phyloP scores from a whole-genome alignment of 2,113 vertebrate genomes.

The Spheniscus mendiculus region DNA sequence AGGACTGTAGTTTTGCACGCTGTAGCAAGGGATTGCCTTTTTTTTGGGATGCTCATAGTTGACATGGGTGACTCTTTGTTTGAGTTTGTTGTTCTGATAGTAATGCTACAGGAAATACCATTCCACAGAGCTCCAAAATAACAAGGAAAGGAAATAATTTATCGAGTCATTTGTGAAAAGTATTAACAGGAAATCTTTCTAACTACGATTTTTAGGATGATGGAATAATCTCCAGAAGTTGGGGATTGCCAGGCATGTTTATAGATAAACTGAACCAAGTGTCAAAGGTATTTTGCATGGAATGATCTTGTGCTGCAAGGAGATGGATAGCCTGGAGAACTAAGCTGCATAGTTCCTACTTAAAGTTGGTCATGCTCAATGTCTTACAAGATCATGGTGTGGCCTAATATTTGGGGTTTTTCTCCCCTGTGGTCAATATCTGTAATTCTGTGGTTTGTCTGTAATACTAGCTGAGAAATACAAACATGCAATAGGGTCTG shows the following conservation, averaged over 20 bases:
- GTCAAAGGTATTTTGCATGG: not conserved
- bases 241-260: not conserved
- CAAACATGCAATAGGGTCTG: not conserved
- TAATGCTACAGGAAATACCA: not conserved
- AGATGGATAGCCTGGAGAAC: not conserved
- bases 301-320: not conserved
- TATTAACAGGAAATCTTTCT: not conserved
- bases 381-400: not conserved
- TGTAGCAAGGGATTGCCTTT: not conserved
- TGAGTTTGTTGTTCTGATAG: slow-evolving; percentile 23
- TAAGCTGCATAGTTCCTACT: not conserved
- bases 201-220: not conserved
- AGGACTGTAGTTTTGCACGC: not conserved
- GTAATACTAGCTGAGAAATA: not conserved
- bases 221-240: not conserved
- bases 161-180: not conserved
- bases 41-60: not conserved
- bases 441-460: not conserved
- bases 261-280: not conserved
- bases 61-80: slow-evolving; percentile 30
- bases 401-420: not conserved
- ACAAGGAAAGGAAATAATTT: not conserved
- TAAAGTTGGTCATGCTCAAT: not conserved
- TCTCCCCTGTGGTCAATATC: not conserved
- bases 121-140: not conserved